Evolutionary conservation across 1,140 invertebrate genomes (phyloP).

Genomic region (Lordiphosa collinella): DNA sequence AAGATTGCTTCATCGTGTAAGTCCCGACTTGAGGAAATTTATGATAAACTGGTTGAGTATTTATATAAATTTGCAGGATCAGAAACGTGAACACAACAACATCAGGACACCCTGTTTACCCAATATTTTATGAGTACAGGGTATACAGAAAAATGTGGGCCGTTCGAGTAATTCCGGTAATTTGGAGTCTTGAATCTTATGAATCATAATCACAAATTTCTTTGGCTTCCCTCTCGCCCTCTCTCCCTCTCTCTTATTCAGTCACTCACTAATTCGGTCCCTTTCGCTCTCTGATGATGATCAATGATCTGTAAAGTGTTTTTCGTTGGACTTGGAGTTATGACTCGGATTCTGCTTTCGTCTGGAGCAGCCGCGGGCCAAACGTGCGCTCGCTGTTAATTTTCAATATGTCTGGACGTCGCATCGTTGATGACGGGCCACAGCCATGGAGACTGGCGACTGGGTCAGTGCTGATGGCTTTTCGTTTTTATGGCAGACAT

Average conservation of each 20-base stretch:
- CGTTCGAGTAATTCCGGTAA: slow-evolving; percentile 68
- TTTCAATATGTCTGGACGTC: slow-evolving; percentile 71
- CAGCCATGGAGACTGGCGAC: slow-evolving; percentile 37
- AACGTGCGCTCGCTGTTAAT: slow-evolving; percentile 73
- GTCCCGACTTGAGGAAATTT: slow-evolving; percentile 13
- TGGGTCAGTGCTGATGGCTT: slow-evolving; percentile 74
- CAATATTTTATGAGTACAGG: background rate
- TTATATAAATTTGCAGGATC: no score
- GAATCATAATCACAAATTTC: slow-evolving; percentile 74
- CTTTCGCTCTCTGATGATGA: slow-evolving; percentile 56
- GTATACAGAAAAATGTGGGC: slow-evolving; percentile 20
- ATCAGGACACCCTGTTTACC: background rate
- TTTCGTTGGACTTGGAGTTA: slow-evolving; percentile 46
- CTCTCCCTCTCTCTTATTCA: background rate
- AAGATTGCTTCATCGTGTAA: no score
- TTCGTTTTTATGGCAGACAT: slow-evolving; percentile 76
- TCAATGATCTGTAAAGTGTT: slow-evolving; percentile 76
- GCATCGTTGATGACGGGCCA: slow-evolving; percentile 28
- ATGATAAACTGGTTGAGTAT: no score
- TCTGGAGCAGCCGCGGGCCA: slow-evolving; percentile 40
- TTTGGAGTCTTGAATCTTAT: slow-evolving; percentile 61
- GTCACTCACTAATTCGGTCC: slow-evolving; percentile 3
- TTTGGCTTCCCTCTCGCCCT: slow-evolving; percentile 17
- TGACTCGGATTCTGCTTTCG: slow-evolving; percentile 25
- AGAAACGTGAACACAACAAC: no score